A percentile compares a stretch with the other conserved stretches of the same genome.
Conservation (phyloP, 2,113 vertebrate species). For the Pardalotus punctatus region DNA sequence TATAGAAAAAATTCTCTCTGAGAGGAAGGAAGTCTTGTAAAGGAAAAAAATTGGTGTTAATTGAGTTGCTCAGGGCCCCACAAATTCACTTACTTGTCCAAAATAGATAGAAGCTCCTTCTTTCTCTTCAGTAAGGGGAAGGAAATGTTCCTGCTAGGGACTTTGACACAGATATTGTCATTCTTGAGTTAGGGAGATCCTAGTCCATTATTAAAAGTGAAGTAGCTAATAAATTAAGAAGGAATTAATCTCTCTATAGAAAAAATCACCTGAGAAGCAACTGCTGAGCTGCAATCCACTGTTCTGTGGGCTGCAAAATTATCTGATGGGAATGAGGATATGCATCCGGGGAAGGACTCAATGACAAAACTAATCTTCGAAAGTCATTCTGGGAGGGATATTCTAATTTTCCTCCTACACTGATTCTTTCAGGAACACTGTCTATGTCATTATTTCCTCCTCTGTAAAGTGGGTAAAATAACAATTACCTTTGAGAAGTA, state of each 20-base stretch:
- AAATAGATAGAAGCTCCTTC: not conserved
- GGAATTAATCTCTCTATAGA: not conserved
- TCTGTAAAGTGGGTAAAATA: not conserved
- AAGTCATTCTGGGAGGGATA: not conserved
- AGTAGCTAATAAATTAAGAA: not conserved
- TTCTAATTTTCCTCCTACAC: not conserved
- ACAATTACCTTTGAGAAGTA: not conserved
- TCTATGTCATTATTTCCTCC: not conserved
- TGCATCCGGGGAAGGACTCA: not conserved
- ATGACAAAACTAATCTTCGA: not conserved
- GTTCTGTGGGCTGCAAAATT: not conserved
- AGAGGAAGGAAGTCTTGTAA: not conserved
- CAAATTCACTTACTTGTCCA: not conserved
- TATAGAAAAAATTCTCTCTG: not conserved
- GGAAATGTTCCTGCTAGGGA: not conserved
- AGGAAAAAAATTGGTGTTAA: not conserved
- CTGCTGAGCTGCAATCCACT: not conserved
- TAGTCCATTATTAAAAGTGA: not conserved
- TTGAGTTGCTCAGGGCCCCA: not conserved
- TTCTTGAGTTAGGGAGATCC: not conserved
- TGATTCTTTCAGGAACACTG: not conserved
- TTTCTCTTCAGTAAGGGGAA: not conserved
- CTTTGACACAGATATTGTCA: not conserved
- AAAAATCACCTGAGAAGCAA: not conserved
- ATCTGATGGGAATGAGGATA: not conserved